These are phyloP conservation scores for Acanthoscelides obtectus DNA, from an alignment of 2,888 invertebrate species.

Conservation along the genomic window DNA sequence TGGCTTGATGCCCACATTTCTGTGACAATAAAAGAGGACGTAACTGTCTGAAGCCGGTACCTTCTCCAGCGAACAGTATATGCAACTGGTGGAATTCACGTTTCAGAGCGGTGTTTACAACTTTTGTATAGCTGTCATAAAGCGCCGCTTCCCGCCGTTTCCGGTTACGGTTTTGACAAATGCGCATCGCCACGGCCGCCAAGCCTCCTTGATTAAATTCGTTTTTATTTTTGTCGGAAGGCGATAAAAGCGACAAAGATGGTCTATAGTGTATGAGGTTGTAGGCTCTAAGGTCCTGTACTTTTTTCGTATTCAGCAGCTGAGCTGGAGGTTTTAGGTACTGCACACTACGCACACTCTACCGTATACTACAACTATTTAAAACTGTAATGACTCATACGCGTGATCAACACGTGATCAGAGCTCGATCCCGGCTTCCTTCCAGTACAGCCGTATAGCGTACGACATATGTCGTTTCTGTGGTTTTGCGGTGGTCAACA, in stretches of 20 bases:
- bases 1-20: neutral
- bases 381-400: no score
- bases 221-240: slow-evolving; percentile 18
- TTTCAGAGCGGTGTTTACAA: slow-evolving; percentile 23
- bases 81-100: neutral
- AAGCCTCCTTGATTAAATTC: slow-evolving; percentile 34
- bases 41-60: neutral
- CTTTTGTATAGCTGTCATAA: slow-evolving; percentile 31
- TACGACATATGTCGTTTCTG: no score
- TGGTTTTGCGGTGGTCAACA: no score
- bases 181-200: slow-evolving; percentile 1
- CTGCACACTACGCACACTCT: no score
- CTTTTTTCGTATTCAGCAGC: no score
- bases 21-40: neutral
- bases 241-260: neutral
- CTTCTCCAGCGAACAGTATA: neutral
- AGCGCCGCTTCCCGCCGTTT: slow-evolving; percentile 14
- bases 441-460: no score
- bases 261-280: neutral
- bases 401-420: no score
- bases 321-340: neutral
- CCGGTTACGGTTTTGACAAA: slow-evolving; percentile 33
- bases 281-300: neutral
- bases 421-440: no score
- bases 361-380: no score